Evolutionary conservation across 2,888 invertebrate species (phyloP).

Genomic region (Tholera decimalis): DNA sequence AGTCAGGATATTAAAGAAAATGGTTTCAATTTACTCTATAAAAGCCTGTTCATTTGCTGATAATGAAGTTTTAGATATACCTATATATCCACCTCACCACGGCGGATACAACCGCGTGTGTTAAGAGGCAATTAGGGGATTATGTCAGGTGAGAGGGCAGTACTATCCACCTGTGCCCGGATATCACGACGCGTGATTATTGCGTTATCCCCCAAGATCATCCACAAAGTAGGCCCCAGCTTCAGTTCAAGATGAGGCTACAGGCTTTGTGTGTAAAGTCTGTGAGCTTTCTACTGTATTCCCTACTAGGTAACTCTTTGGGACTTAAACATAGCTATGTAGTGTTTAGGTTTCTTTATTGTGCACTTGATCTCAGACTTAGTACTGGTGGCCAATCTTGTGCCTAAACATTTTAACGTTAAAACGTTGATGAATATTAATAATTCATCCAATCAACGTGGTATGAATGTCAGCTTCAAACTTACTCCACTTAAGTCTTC

Average conservation of each 20-base stretch:
- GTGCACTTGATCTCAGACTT: too few species aligned
- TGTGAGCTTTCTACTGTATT: conserved; percentile 1
- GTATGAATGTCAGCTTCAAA: too few species aligned
- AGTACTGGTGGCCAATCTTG: too few species aligned
- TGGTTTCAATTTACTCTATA: background rate
- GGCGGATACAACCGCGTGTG: conserved; percentile 31
- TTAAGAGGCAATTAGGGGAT: conserved; percentile 56
- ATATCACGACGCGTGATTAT: conserved; percentile 43
- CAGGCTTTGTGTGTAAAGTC: conserved; percentile 3
- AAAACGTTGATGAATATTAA: too few species aligned
- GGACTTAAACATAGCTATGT: background rate
- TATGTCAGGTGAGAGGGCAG: conserved; percentile 46
- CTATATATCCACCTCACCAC: conserved; percentile 4
- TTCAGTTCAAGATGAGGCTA: conserved; percentile 2
- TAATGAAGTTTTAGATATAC: conserved; percentile 31
- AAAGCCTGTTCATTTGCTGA: conserved; percentile 4
- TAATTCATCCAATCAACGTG: too few species aligned
- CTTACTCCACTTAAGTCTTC: too few species aligned
- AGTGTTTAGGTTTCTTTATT: too few species aligned
- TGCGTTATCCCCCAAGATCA: conserved; percentile 43
- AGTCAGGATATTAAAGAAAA: background rate
- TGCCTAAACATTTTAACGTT: too few species aligned
- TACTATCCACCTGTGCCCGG: conserved; percentile 34
- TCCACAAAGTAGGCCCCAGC: conserved; percentile 12
- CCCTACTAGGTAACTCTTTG: background rate